These are phyloP conservation scores for Tetramorium simillimum DNA, from an alignment of 1,140 invertebrate species.

Conservation along the genomic window DNA sequence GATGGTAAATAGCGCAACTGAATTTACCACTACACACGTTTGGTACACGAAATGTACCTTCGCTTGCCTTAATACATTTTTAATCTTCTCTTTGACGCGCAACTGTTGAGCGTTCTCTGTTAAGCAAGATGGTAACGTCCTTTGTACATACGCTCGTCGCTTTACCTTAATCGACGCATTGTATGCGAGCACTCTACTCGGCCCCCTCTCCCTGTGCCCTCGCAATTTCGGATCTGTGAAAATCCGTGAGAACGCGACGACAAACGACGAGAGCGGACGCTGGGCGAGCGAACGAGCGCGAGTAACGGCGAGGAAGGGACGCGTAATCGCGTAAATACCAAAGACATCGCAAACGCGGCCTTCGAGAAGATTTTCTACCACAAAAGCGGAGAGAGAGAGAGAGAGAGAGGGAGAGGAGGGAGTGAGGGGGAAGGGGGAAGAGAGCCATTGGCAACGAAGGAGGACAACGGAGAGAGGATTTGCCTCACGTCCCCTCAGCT, in stretches of 20 bases:
- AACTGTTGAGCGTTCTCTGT: conserved; percentile 4
- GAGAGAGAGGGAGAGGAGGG: neutral
- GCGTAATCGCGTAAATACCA: conserved; percentile 56
- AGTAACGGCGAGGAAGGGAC: conserved; percentile 23
- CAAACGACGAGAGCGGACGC: conserved; percentile 10
- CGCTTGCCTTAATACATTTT: conserved; percentile 28
- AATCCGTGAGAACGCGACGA: conserved; percentile 46
- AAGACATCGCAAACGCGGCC: conserved; percentile 46
- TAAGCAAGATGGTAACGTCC: conserved; percentile 14
- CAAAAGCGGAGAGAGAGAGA: conserved; percentile 3
- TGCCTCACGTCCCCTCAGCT: conserved; percentile 32
- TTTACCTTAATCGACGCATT: conserved; percentile 56
- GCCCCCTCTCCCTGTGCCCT: neutral
- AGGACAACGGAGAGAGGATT: conserved; percentile 47
- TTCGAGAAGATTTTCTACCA: conserved; percentile 50
- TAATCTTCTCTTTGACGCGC: conserved; percentile 39
- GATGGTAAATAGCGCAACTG: neutral
- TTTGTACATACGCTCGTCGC: conserved; percentile 35
- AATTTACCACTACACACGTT: neutral
- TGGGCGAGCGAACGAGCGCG: neutral
- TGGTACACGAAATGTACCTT: neutral
- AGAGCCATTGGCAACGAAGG: neutral
- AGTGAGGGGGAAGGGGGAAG: too few relatives aligned
- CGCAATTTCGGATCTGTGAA: conserved; percentile 43
- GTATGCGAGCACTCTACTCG: neutral